Percentiles rank a stretch among this genome's conserved stretches.
These are phyloP conservation scores for Charadrius vociferus DNA, from an alignment of 2,113 vertebrate species.

Conservation along the genomic window DNA sequence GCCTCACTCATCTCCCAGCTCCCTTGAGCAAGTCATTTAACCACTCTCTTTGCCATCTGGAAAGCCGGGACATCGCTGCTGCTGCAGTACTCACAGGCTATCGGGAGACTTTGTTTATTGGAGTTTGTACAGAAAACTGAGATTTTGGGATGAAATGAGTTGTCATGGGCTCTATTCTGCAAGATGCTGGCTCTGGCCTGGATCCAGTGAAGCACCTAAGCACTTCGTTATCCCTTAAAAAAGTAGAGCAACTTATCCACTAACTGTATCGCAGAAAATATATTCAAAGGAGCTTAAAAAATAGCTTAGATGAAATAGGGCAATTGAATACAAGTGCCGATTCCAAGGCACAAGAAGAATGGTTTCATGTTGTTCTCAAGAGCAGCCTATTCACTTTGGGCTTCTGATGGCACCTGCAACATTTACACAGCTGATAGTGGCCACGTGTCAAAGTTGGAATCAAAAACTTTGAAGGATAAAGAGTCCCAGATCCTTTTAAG, in stretches of 20 bases:
- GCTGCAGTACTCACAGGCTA: background rate
- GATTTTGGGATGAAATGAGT: slow-evolving; percentile 20
- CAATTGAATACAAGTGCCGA: background rate
- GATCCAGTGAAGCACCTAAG: slow-evolving; percentile 36
- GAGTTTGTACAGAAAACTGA: slow-evolving; percentile 25
- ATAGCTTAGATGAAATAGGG: background rate
- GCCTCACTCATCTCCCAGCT: background rate
- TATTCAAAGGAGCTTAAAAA: background rate
- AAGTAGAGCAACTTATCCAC: background rate
- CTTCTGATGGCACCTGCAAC: background rate
- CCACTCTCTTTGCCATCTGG: background rate
- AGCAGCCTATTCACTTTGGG: background rate
- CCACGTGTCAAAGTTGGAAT: background rate
- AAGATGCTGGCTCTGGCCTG: slow-evolving; percentile 39
- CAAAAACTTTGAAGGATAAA: background rate
- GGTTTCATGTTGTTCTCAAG: background rate
- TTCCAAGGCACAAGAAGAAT: background rate
- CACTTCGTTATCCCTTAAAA: background rate
- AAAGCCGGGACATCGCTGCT: background rate
- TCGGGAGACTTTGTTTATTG: slow-evolving; percentile 1
- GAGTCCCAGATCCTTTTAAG: background rate
- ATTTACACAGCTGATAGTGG: background rate
- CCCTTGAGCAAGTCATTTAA: background rate
- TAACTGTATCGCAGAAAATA: background rate
- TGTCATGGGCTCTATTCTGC: background rate